These are phyloP conservation scores for Agrypnia vestita DNA, from an alignment of 1,140 invertebrate species.

Conservation along the genomic window DNA sequence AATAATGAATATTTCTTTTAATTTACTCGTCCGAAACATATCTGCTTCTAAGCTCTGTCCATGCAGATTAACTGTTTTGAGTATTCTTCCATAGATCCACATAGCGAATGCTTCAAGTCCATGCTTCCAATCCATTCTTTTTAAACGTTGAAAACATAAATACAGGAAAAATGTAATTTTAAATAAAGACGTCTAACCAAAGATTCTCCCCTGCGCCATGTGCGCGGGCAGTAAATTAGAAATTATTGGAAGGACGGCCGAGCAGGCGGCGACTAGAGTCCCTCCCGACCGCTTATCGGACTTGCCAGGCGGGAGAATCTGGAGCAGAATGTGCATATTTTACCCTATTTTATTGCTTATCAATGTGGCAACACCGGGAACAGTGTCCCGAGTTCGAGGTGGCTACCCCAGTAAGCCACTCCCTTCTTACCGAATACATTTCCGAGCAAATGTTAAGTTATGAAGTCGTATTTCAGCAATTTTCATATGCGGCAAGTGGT, in stretches of 20 bases:
- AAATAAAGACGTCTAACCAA: background rate
- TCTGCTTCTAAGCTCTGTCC: too few relatives aligned
- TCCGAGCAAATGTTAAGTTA: background rate
- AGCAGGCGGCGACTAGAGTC: background rate
- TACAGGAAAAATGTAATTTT: background rate
- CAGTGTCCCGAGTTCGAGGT: conserved; percentile 1
- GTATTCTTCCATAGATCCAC: too few relatives aligned
- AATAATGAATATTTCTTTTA: too few relatives aligned
- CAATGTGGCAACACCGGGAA: conserved; percentile 26
- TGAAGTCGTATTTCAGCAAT: background rate
- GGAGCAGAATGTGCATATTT: conserved; percentile 23
- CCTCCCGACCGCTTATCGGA: conserved; percentile 18
- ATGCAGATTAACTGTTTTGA: too few relatives aligned
- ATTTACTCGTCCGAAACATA: too few relatives aligned
- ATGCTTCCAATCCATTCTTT: too few relatives aligned
- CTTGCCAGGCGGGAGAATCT: conserved; percentile 25
- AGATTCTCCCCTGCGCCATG: background rate
- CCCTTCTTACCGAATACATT: background rate
- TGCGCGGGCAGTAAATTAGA: conserved; percentile 24
- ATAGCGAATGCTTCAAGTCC: too few relatives aligned
- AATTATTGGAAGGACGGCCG: conserved; percentile 1
- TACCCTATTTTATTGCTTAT: conserved; percentile 30
- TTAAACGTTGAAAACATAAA: background rate
- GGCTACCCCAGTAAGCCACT: background rate
- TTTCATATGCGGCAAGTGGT: too few relatives aligned